phyloP scores from a whole-genome alignment of 2,797 vertebrate genomes.

The Cichlasoma orientale region DNA sequence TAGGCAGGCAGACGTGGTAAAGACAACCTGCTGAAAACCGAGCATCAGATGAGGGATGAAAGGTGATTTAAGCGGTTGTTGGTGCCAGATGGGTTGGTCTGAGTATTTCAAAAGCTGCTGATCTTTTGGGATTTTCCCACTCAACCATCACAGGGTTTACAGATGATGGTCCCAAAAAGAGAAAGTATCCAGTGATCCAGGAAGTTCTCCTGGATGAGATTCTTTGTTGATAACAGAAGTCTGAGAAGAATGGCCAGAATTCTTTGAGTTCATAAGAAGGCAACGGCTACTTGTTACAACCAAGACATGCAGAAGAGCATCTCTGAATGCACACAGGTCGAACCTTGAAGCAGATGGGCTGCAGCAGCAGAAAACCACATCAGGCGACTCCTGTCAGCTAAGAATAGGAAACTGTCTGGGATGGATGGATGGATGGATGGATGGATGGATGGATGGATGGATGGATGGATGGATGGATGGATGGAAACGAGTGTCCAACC shows the following conservation, averaged over 20 bases:
- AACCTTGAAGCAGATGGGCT: not conserved
- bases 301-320: not conserved
- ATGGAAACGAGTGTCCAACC: not conserved
- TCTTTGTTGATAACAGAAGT: not conserved
- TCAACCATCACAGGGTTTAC: not conserved
- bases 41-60: not conserved
- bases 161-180: no score
- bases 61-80: not conserved
- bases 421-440: no score
- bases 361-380: not conserved
- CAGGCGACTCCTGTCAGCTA: not conserved
- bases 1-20: not conserved
- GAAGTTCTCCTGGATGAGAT: not conserved
- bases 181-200: not conserved
- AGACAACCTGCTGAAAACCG: not conserved
- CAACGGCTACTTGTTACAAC: not conserved
- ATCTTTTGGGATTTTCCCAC: not conserved
- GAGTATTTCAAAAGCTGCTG: not conserved
- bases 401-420: not conserved
- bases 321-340: not conserved
- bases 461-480: no score
- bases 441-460: no score
- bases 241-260: not conserved
- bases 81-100: not conserved
- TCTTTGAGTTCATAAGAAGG: not conserved